Evolutionary conservation across 2,888 invertebrate genomes (phyloP), one percentile per base, ranked within the genome.

Genomic region (Agriopis marginaria): DNA sequence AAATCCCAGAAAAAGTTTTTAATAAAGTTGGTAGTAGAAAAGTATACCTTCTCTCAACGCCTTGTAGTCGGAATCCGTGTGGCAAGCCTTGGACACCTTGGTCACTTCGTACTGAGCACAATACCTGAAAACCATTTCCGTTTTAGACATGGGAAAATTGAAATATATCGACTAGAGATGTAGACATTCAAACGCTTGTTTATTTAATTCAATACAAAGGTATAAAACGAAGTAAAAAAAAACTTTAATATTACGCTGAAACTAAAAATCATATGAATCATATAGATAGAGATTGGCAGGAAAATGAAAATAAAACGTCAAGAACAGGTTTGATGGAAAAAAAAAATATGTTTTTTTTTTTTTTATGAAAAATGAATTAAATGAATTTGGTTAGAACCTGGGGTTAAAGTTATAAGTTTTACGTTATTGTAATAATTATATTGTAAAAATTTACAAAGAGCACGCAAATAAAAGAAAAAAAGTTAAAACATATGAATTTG

Each of bases 41-140:
- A 77, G 76, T 86, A 84, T 93, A 97, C 97, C 97, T 95, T 97
- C 97, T 84, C 96, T 94, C 76, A 98, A 90, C 4, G 96, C 89
- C 75, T 96, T 96, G 84, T 97, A 97, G 71, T 95, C 96, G 11
- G 96, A 95, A 83, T 97, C 96, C 81, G 96, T 95, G 86, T 97
- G 96, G 88, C 98, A 98, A 8, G 97, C 96, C 84, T 97, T 97
- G 45, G 97, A 96, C 11, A 97, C 96, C 90, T 97, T 98, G 74
- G 96, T 95, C 66, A 98, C 96, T 88, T 97, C 97, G 84, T 97
- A 98, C 84, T 97, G 96, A 4, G 98, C 97, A 88, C 98, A 98
- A 89, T 98, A 98, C 88, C 98, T 98, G 96, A 49, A 96, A 80
- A 83, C 68, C 66, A 72, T 76, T 77, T 73, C 64, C 69, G 66